These are phyloP conservation scores for Malurus leucopterus DNA, from an alignment of 2,797 vertebrate species.

Conservation along the genomic window DNA sequence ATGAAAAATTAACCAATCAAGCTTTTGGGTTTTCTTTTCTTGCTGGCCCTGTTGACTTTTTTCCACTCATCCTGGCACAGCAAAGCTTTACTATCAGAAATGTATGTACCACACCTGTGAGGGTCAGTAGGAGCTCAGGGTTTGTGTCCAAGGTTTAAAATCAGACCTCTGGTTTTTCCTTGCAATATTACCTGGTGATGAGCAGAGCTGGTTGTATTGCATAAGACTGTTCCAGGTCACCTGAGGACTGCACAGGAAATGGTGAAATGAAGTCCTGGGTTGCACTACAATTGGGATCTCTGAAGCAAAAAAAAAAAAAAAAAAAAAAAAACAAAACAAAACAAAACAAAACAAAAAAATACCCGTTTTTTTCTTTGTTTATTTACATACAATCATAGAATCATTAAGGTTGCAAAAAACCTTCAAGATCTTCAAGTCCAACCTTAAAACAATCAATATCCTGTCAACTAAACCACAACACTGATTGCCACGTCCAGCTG, in stretches of 20 bases:
- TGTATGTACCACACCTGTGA: background rate
- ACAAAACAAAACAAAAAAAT: no score
- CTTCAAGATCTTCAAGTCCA: background rate
- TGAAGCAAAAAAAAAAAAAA: background rate
- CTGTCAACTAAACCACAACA: background rate
- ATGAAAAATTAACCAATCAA: background rate
- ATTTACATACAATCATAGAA: background rate
- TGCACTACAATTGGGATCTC: background rate
- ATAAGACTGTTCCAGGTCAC: background rate
- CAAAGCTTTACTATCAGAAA: background rate
- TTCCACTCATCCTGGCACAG: background rate
- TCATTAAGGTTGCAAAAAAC: background rate
- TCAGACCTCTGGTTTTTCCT: background rate
- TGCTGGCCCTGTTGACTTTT: background rate
- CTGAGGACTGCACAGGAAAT: background rate
- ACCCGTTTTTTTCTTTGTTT: background rate
- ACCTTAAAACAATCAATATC: background rate
- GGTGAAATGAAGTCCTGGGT: background rate
- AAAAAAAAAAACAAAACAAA: no score
- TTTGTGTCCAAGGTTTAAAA: background rate
- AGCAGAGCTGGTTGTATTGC: background rate
- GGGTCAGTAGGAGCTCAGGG: background rate
- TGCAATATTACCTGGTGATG: fast-evolving
- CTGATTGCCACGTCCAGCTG: background rate
- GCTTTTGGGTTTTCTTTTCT: background rate